Conservation (phyloP, 2,113 vertebrate genomes). For the Xiphophorus maculatus region DNA sequence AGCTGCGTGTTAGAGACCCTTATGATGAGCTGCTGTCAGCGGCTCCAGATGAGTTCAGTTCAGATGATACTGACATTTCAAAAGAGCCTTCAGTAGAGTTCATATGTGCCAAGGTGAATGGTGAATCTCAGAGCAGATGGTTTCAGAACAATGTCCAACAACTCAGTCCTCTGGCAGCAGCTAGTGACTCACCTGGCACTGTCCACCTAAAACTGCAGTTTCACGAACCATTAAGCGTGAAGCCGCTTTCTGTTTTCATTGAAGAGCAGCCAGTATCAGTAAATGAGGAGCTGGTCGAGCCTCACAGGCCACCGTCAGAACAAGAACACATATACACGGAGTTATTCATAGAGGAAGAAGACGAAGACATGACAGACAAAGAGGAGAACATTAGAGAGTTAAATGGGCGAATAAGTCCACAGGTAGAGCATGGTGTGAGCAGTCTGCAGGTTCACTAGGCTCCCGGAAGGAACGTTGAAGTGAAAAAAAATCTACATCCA, state of each 20-base stretch:
- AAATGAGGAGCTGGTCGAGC: constrained; percentile 46
- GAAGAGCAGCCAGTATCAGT: constrained; percentile 50
- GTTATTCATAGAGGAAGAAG: constrained; percentile 89
- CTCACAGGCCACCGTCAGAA: constrained; percentile 37
- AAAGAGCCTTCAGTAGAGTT: constrained; percentile 12
- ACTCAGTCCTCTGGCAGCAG: not conserved
- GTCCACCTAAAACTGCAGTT: constrained; percentile 62
- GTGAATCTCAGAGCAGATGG: constrained; percentile 18
- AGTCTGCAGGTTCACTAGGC: constrained; percentile 2
- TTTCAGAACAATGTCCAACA: constrained; percentile 11
- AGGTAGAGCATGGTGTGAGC: constrained; percentile 84
- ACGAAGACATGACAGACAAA: constrained; percentile 72
- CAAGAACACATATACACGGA: constrained; percentile 71
- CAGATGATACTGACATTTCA: constrained; percentile 46
- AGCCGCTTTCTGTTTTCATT: constrained; percentile 62
- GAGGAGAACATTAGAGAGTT: constrained; percentile 54
- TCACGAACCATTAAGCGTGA: constrained; percentile 53
- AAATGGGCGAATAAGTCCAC: constrained; percentile 72
- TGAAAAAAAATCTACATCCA: constrained; percentile 1
- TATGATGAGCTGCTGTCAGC: constrained; percentile 67
- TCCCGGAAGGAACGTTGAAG: constrained; percentile 33
- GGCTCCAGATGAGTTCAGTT: constrained; percentile 43
- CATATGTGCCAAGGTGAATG: not conserved
- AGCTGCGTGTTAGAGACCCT: constrained; percentile 56
- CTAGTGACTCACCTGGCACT: not conserved